Percentiles rank a stretch among this genome's conserved stretches.
These are phyloP conservation scores for Pomatostomus ruficeps DNA, from an alignment of 2,113 vertebrate species.

Conservation along the genomic window DNA sequence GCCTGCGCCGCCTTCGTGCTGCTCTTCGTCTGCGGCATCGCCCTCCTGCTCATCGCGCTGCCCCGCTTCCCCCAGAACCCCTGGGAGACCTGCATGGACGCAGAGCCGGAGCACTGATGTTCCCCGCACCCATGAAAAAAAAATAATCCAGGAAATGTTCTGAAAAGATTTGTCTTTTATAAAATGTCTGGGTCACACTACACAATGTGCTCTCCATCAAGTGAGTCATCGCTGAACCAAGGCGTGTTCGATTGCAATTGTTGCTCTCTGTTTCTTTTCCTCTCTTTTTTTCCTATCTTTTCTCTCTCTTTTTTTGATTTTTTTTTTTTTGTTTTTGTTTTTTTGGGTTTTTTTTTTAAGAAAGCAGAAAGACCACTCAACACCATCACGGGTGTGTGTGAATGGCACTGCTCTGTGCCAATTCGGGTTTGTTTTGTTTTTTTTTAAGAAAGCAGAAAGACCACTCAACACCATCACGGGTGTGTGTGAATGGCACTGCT, in stretches of 20 bases:
- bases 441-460: background rate
- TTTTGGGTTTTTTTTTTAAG: background rate
- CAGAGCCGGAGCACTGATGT: constrained; percentile 81
- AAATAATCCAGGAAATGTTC: background rate
- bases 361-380: background rate
- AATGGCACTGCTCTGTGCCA: background rate
- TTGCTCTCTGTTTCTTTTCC: background rate
- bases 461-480: background rate
- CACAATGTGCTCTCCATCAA: background rate
- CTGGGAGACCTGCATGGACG: constrained; percentile 98
- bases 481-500: background rate
- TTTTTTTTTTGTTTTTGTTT: background rate
- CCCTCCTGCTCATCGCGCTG: constrained; percentile 88
- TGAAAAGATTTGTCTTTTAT: background rate
- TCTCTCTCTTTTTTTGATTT: background rate
- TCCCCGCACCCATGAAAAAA: background rate
- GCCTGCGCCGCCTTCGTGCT: constrained; percentile 85
- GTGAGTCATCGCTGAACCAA: background rate
- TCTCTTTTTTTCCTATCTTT: background rate
- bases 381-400: background rate
- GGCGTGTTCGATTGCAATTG: background rate
- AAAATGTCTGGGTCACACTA: background rate
- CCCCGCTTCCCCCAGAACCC: constrained; percentile 95
- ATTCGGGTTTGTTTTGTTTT: no score
- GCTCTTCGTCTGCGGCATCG: constrained; percentile 85